Evolutionary conservation across 2,888 invertebrate species (phyloP), one percentile per base, ranked within the genome.

Genomic region (Sphecodes monilicornis): DNA sequence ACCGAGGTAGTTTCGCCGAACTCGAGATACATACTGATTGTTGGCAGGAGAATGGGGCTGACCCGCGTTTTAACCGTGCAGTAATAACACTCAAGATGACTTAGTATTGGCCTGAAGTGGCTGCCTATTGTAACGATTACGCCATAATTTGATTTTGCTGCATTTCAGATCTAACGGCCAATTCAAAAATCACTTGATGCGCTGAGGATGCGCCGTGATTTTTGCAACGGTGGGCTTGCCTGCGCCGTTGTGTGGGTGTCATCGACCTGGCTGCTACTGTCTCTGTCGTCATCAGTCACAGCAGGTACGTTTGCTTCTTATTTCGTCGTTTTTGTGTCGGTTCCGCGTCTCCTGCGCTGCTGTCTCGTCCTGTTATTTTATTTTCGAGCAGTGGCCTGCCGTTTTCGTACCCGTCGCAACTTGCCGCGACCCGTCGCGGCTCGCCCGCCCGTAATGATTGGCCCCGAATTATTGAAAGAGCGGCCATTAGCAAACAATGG

Each of bases 201-300:
- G 92, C 92, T 91, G 94, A 94, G 93, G 93, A 94, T 94, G 94
- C 93, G 91, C 91, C 92, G 92, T 91, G 93, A 92, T 91, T 92
- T 91, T 84, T 93, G 89, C 91, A 93, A 93, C 92, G 92, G 93
- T 91, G 91, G 92, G 91, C 90, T 91, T 90, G 91, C 91, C 91
- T 92, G 92, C 92, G 89, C 93, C 91, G 91, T 91, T 91, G 93
- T 92, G 91, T 92, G 92, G 92, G 92, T 93, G 92, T 92, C 93
- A 88, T 92, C 92, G 86, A 89, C 91, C 86, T 91, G 91, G 84
- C 90, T 93, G 77, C 85, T 92, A 79, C 89, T 92, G 80, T 88
- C 90, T 75, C 85, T 91, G 83, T 86, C 90, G 69, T 90, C 91
- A 86, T 91, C 91, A 86, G 90, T 89, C 78, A 77, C 75, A 50